Percentiles rank a stretch among this genome's conserved stretches.
These are phyloP conservation scores for Rotaria socialis DNA, from an alignment of 2,888 invertebrate genomes.

Conservation along the genomic window DNA sequence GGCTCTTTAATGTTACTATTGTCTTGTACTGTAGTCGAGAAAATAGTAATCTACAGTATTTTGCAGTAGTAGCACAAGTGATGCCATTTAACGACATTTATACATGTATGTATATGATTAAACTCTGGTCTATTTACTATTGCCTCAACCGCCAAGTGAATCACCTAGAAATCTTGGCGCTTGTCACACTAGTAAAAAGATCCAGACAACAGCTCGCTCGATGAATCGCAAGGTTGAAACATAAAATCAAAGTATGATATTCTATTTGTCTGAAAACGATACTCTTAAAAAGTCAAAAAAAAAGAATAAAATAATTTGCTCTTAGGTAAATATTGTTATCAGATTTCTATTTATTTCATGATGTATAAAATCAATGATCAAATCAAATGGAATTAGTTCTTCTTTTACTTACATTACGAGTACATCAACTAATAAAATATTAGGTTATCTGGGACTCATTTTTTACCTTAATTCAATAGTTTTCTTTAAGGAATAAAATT, in stretches of 20 bases:
- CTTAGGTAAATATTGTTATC: no score
- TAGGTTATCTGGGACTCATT: no score
- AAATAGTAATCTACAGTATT: background rate
- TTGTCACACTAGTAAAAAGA: slow-evolving; percentile 20
- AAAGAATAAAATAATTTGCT: no score
- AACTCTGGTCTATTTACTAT: background rate
- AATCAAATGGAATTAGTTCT: no score
- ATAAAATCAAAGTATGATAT: background rate
- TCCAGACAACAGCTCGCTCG: background rate
- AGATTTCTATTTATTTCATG: no score
- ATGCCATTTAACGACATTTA: background rate
- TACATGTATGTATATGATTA: background rate
- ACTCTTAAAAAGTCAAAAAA: no score
- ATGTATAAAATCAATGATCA: no score
- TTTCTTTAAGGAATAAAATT: no score
- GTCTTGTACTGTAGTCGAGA: background rate
- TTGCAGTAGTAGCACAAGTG: background rate
- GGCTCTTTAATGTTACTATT: slow-evolving; percentile 18
- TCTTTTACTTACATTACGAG: no score
- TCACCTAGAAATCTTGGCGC: background rate
- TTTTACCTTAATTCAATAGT: no score
- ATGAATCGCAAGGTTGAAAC: background rate
- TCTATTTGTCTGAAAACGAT: no score
- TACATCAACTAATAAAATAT: no score
- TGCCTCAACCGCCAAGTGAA: background rate